Evolutionary conservation across 2,113 vertebrate genomes (phyloP).

Genomic region (Limnothrissa miodon): DNA sequence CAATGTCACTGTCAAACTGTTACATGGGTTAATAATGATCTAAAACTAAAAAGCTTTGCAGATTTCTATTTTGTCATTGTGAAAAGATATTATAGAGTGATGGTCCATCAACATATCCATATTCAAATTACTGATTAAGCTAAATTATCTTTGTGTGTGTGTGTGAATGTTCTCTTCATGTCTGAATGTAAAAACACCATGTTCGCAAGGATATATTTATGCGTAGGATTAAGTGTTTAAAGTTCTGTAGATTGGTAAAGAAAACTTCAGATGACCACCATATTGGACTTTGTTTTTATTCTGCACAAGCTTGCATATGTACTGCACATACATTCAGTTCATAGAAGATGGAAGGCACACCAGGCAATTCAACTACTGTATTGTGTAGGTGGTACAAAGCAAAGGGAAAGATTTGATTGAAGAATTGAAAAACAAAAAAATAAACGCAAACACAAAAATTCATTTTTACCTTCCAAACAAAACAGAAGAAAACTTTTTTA

Average conservation of each 20-base stretch:
- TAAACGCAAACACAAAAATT: conserved; percentile 84
- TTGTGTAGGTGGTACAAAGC: conserved; percentile 89
- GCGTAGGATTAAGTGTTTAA: background rate
- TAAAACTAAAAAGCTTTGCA: background rate
- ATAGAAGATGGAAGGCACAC: conserved; percentile 91
- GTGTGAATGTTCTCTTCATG: background rate
- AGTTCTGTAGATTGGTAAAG: background rate
- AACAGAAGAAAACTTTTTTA: conserved; percentile 75
- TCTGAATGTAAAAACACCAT: background rate
- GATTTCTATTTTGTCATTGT: background rate
- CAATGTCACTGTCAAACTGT: background rate
- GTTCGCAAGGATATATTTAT: background rate
- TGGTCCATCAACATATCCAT: background rate
- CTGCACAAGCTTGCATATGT: conserved; percentile 99
- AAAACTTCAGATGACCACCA: conserved; percentile 25
- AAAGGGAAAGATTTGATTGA: conserved; percentile 81
- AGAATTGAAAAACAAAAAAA: conserved; percentile 72
- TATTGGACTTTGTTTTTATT: conserved; percentile 85
- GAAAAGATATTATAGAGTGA: background rate
- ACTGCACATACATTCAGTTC: conserved; percentile 99
- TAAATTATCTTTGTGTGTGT: background rate
- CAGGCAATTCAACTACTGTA: conserved; percentile 90
- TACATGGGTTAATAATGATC: background rate
- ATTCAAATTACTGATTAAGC: background rate
- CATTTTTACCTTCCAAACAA: conserved; percentile 72